phyloP scores from a whole-genome alignment of 2,888 invertebrate species.

The Anarsia innoxiella region DNA sequence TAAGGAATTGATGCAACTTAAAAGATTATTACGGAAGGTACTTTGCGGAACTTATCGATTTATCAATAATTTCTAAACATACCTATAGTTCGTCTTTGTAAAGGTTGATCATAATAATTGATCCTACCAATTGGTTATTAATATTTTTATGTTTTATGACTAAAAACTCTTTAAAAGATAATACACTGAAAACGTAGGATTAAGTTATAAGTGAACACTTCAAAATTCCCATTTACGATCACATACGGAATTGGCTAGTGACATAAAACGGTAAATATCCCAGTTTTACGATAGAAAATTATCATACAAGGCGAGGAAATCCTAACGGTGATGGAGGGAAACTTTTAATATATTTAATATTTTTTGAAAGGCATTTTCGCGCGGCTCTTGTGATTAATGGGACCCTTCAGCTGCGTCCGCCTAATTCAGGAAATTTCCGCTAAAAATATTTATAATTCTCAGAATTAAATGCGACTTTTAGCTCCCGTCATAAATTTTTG shows the following conservation, averaged over 20 bases:
- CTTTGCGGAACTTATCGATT: no score
- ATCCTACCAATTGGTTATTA: no score
- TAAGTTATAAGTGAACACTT: slow-evolving; percentile 24
- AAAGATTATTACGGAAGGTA: no score
- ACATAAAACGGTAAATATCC: slow-evolving; percentile 43
- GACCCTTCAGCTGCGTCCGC: slow-evolving; percentile 40
- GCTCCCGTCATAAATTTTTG: no score
- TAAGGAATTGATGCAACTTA: no score
- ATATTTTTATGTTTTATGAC: no score
- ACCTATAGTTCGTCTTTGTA: no score
- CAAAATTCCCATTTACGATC: slow-evolving; percentile 32
- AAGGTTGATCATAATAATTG: no score
- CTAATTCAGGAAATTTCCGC: slow-evolving; percentile 25
- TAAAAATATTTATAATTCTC: no score
- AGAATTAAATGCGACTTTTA: no score
- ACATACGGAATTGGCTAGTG: slow-evolving; percentile 31
- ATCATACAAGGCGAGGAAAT: slow-evolving; percentile 58
- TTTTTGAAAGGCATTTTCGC: slow-evolving; percentile 60
- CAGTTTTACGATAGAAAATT: slow-evolving; percentile 56
- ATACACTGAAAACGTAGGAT: slow-evolving; percentile 9
- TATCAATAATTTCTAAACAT: no score
- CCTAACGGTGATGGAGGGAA: slow-evolving; percentile 46
- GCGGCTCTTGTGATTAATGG: slow-evolving; percentile 62
- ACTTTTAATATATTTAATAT: slow-evolving; percentile 64
- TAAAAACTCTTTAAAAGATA: background rate